A percentile compares a stretch with the other conserved stretches of the same genome.
Evolutionary conservation across 2,113 vertebrate genomes (phyloP).

Genomic region (Motacilla tschutschensis): DNA sequence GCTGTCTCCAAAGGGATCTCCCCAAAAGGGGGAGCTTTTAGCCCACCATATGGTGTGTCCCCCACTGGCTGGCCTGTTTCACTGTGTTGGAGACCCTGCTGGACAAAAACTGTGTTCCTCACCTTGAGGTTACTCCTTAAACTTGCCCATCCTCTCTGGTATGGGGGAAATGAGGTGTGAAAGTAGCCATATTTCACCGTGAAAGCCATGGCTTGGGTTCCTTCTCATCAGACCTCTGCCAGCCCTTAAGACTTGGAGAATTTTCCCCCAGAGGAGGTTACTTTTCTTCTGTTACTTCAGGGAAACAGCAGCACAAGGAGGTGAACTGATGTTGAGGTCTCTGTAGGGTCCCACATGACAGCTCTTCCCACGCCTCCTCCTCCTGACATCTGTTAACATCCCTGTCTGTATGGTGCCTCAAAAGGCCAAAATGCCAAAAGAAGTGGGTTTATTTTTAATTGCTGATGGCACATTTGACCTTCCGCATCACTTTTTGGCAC

Average conservation of each 20-base stretch:
- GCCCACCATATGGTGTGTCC: background rate
- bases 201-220: background rate
- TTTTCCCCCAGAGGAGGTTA: background rate
- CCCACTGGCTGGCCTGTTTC: background rate
- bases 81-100: background rate
- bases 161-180: background rate
- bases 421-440: background rate
- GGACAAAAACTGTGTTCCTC: background rate
- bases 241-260: background rate
- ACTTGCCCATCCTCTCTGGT: background rate
- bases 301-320: background rate
- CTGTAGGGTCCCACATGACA: background rate
- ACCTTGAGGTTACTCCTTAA: background rate
- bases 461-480: constrained; percentile 8
- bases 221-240: background rate
- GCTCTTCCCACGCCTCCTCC: constrained; percentile 1
- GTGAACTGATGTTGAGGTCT: background rate
- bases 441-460: background rate
- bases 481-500: background rate
- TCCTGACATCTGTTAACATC: constrained; percentile 10
- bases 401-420: background rate
- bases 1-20: constrained; percentile 41
- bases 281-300: background rate
- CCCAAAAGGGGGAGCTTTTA: constrained; percentile 63
- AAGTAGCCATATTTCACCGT: background rate